Base-by-base conservation (phyloP, 2,888 invertebrate genomes). In the Tipula lateralis region DNA sequence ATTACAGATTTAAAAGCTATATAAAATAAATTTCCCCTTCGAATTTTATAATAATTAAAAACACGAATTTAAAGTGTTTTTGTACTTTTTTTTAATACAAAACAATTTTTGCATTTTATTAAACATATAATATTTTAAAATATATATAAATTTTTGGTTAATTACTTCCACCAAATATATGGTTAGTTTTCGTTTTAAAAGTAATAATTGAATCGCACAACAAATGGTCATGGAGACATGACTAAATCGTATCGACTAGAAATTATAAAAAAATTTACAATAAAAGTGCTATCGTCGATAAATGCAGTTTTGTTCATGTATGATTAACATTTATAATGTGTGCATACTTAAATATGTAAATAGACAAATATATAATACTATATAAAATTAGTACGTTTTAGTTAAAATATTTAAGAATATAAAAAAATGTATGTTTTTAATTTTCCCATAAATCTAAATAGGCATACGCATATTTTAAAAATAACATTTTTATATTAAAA, bases 41-140 rank as follows among this genome's bases (percentile, higher is more conserved):
- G 66, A 66, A 66, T 66, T 66, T 66, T 66, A 24, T 24, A 66
- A 66, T 66, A 66, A 66, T 66, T 66, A 66, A 66, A 66, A 66
- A 66, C 66, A 66, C 66, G 66, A 66, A 66, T 66, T 66, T 66
- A 66, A 50, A 66, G 66, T 66, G 66, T 66, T 66, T 24, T 66
- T 66, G 66, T 66, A 66, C 66, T 66, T 66, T 24, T 66, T 66
- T 66, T 66, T 66, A 66, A 66, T 66, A 66, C 66, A 66, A 66
- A 66, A 66, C 66, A 24, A 24, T 24, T 66, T 66, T 66, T 66
- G 66, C 66, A 66, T 66, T 66, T 66, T 66, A 66, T 66, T 66
- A 24, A 66, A 66, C 66, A 66, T 66, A 66, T 24, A 66, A 66
- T 9, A 24, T 66, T 66, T 66, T 24, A 66, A 66, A 66, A 24